phyloP scores from a whole-genome alignment of 2,888 invertebrate species.

The Acrobasis repandana region DNA sequence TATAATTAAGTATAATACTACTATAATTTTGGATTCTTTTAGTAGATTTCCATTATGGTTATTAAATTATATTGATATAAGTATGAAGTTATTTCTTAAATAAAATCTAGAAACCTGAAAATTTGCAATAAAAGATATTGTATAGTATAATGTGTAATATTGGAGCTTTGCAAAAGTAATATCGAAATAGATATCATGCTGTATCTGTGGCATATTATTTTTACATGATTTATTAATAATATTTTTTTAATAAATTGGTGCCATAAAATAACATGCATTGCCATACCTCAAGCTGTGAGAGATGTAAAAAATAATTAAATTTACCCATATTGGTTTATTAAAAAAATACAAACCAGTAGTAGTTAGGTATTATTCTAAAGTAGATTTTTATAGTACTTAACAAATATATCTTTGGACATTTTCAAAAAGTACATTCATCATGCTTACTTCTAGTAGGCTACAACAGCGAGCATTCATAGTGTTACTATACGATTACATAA shows the following conservation, averaged over 20 bases:
- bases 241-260: conserved; percentile 34
- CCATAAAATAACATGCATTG: conserved; percentile 63
- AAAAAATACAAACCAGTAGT: background rate
- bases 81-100: too few relatives aligned
- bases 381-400: conserved; percentile 21
- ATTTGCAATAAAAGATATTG: too few relatives aligned
- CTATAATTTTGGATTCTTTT: background rate
- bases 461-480: conserved; percentile 60
- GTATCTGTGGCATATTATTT: background rate
- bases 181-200: conserved; percentile 3
- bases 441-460: conserved; percentile 53
- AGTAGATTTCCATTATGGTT: too few relatives aligned
- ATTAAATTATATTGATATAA: too few relatives aligned
- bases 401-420: conserved; percentile 22
- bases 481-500: conserved; percentile 63
- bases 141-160: background rate
- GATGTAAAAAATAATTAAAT: conserved; percentile 1
- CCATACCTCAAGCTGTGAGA: conserved; percentile 61
- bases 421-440: conserved; percentile 48
- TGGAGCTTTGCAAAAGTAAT: background rate
- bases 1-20: background rate
- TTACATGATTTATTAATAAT: background rate
- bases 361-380: background rate
- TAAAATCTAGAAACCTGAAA: too few relatives aligned
- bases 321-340: background rate